Percentiles rank a stretch among this genome's conserved stretches.
Evolutionary conservation across 1,140 invertebrate species (phyloP).

Genomic region (Drosophila willistoni): DNA sequence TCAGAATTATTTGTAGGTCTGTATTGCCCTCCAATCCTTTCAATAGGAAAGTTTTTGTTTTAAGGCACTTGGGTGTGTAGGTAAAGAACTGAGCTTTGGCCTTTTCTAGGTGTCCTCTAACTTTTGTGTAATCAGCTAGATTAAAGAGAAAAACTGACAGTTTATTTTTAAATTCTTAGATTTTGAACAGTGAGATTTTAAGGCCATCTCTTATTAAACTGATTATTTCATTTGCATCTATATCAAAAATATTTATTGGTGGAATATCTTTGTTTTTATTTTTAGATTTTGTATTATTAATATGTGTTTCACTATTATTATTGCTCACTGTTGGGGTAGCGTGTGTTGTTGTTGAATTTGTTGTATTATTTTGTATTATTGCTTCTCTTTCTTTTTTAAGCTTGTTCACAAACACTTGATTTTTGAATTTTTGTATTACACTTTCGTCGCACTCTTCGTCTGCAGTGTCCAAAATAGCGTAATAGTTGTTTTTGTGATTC

Average conservation of each 20-base stretch:
- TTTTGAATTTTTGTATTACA: not conserved
- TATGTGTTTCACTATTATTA: not conserved
- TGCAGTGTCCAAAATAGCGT: too few species aligned
- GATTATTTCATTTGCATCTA: not conserved
- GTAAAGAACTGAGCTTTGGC: not conserved
- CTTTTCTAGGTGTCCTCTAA: not conserved
- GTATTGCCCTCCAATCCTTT: not conserved
- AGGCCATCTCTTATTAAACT: not conserved
- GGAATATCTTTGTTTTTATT: not conserved
- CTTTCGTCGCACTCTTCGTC: too few species aligned
- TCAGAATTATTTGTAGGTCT: not conserved
- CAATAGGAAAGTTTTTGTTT: not conserved
- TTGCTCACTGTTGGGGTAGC: not conserved
- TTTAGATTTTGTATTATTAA: not conserved
- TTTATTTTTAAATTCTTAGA: not conserved
- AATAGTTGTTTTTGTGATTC: too few species aligned
- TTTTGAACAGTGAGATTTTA: not conserved
- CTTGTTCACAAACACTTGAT: slow-evolving; percentile 1
- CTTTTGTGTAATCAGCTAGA: not conserved
- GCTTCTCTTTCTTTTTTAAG: not conserved
- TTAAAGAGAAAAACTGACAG: not conserved
- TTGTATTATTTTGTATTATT: not conserved
- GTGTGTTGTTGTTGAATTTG: not conserved
- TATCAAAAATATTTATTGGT: not conserved
- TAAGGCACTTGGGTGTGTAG: slow-evolving; percentile 1